Base-by-base conservation (phyloP, 2,113 vertebrate species). In the Syngnathus scovelli region DNA sequence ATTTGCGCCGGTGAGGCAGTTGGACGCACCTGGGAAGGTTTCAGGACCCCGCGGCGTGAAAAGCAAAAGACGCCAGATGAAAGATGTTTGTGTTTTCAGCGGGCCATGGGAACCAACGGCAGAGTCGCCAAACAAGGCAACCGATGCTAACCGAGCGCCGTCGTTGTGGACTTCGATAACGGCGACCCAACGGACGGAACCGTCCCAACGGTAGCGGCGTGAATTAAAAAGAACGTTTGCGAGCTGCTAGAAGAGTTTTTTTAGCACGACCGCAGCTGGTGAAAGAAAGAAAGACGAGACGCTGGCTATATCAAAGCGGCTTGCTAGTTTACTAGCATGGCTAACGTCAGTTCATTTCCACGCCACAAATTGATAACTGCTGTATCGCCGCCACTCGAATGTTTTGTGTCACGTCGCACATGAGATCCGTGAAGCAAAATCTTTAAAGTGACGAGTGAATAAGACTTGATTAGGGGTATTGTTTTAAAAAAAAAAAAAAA, bases 11-110 rank as follows among this genome's bases (percentile, higher is more conserved):
- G 27, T 38, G 59, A 76, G 72, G 74, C 39, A 16, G 69, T 80
- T 80, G 79, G 72, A 86, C 81, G 84, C 80, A 83, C 83, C 75
- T 79, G 71, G 75, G 69, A 58, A 55, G 68, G 70, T 71, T 72
- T 63, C 62, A 69, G 67, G 70, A 70, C 68, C 68, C 23, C 37
- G 59, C 59, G 37, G 59, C 52, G 52, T 23, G 21, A 55, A 27
- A 27, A 55, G 21, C 19, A n/a, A 9, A 10, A 51, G 2, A 21
- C 19, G 19, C 49, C 1, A 7, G 49, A 21, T 51, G 8, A 55
- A 23, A 55, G 52, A 12, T 11, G 52, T 23, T 56, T 5, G 54
- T 7, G 54, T 36, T 7, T 33, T 33, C 27, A 27, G 54, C 54
- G 23, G 54, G 7, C 21, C 11, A 33, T 13, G 52, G 52, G 21